phyloP scores from a whole-genome alignment of 2,888 invertebrate species.

The Eueremaeus valkanovi region DNA sequence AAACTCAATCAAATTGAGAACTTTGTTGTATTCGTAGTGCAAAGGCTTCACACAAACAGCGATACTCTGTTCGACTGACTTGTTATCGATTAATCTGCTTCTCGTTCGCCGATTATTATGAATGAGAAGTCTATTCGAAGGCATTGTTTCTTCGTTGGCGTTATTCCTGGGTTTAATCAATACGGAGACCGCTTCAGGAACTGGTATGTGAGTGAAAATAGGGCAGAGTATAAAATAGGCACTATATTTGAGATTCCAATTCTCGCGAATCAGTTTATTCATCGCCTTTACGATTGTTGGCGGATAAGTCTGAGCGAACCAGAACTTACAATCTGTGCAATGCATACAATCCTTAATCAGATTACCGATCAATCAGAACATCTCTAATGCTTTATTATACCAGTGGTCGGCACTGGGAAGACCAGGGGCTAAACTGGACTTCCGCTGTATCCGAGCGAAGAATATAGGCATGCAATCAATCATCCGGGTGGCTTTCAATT shows the following conservation, averaged over 20 bases:
- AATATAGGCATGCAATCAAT: too few species aligned
- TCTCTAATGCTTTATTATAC: too few species aligned
- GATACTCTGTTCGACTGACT: constrained; percentile 44
- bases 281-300: constrained; percentile 46
- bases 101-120: constrained; percentile 58
- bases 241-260: constrained; percentile 81
- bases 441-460: too few species aligned
- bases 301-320: constrained; percentile 25
- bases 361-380: neutral
- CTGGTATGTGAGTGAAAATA: constrained; percentile 45
- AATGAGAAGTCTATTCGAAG: constrained; percentile 61
- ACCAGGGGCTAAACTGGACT: too few species aligned
- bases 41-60: constrained; percentile 83
- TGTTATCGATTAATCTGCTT: constrained; percentile 41
- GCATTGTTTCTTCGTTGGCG: constrained; percentile 33
- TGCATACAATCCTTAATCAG: neutral
- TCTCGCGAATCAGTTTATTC: constrained; percentile 73
- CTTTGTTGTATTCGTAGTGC: constrained; percentile 79
- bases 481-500: too few species aligned
- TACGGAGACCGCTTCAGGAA: constrained; percentile 67
- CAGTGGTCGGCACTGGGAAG: too few species aligned
- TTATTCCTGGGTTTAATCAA: constrained; percentile 53
- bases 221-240: constrained; percentile 83
- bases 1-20: constrained; percentile 66
- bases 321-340: neutral